Evolutionary conservation across 2,113 vertebrate genomes (phyloP).

Genomic region (Sylvietta virens): DNA sequence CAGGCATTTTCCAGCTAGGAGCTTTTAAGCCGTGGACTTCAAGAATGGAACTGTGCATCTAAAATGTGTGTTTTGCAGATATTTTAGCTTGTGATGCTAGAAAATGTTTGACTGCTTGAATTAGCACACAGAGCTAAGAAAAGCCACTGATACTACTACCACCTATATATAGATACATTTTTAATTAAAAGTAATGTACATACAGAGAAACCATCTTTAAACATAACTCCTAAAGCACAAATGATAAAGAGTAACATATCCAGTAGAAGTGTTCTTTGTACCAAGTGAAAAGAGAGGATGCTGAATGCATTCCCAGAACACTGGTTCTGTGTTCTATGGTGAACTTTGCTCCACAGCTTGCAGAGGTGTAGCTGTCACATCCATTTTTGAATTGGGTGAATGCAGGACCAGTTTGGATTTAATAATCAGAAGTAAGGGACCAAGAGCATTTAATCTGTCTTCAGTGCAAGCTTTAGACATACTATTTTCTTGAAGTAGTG

Average conservation of each 20-base stretch:
- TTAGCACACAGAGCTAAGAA: neutral
- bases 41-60: neutral
- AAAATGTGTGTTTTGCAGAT: neutral
- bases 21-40: neutral
- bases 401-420: neutral
- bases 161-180: neutral
- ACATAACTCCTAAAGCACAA: neutral
- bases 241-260: neutral
- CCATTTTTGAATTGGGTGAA: neutral
- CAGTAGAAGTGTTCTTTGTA: neutral
- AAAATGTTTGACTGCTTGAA: neutral
- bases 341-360: neutral
- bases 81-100: neutral
- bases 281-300: neutral
- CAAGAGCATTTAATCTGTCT: neutral
- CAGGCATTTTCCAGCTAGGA: neutral
- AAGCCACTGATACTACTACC: neutral
- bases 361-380: neutral
- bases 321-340: neutral
- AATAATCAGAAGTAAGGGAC: neutral
- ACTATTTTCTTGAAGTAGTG: neutral
- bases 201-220: neutral
- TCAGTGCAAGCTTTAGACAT: neutral
- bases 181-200: neutral
- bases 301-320: neutral